A percentile compares a stretch with the other conserved stretches of the same genome.
Conservation (phyloP, 2,113 vertebrate genomes). For the Barbus barbus region DNA sequence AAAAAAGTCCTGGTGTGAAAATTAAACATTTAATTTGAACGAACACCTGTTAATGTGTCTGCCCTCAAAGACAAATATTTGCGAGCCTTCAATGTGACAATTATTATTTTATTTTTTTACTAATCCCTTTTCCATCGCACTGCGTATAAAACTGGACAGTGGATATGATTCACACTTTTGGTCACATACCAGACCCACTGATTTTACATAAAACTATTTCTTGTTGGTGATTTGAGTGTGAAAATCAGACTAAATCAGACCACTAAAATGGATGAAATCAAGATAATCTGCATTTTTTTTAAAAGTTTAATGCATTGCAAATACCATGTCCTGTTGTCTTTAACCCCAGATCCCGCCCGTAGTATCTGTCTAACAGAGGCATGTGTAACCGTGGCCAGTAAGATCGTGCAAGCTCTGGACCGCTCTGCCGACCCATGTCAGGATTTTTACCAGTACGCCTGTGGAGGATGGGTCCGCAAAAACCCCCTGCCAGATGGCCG, state of each 20-base stretch:
- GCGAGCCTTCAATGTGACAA: neutral
- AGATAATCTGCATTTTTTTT: neutral
- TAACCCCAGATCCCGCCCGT: slow-evolving; percentile 77
- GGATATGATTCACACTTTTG: neutral
- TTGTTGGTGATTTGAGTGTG: neutral
- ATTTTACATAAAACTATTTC: neutral
- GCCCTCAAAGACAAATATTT: neutral
- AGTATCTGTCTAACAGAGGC: slow-evolving; percentile 88
- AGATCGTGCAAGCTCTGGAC: slow-evolving; percentile 93
- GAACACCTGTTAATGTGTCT: neutral
- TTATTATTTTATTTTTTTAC: neutral
- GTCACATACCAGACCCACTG: neutral
- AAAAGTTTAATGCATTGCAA: neutral
- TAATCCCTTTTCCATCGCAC: neutral
- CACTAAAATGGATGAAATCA: neutral
- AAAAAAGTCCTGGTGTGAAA: neutral
- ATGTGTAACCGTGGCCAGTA: slow-evolving; percentile 89
- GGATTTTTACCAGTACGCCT: slow-evolving; percentile 98
- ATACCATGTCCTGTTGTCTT: neutral
- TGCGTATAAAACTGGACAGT: neutral
- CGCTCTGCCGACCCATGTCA: slow-evolving; percentile 83
- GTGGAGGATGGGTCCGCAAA: slow-evolving; percentile 93
- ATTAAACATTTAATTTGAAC: neutral
- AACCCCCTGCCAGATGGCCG: slow-evolving; percentile 92
- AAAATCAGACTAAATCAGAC: neutral